Evolutionary conservation across 2,797 vertebrate genomes (phyloP).

Genomic region (Gouania willdenowi): DNA sequence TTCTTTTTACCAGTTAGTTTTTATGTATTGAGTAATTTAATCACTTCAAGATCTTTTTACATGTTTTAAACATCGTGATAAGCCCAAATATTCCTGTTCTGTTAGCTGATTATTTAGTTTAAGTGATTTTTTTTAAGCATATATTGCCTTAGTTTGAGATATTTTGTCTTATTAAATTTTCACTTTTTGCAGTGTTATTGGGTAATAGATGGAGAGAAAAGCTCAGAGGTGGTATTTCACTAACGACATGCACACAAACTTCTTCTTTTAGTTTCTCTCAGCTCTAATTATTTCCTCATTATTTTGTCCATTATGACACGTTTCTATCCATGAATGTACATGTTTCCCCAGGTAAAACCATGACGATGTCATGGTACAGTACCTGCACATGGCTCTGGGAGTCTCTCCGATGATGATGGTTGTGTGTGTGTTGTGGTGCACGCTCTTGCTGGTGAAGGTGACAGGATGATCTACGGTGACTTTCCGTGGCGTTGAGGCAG

Average conservation of each 20-base stretch:
- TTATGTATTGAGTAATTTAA: no score
- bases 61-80: no score
- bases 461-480: slow-evolving; percentile 68
- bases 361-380: slow-evolving; percentile 22
- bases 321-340: not conserved
- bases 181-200: no score
- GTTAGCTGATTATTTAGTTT: slow-evolving; percentile 52
- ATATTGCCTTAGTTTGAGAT: no score
- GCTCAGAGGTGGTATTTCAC: slow-evolving; percentile 72
- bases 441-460: slow-evolving; percentile 70
- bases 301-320: not conserved
- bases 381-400: slow-evolving; percentile 84
- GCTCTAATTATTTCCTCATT: not conserved
- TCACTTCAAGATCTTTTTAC: no score
- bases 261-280: slow-evolving; percentile 8
- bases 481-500: slow-evolving; percentile 12
- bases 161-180: no score
- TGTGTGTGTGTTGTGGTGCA: slow-evolving; percentile 60
- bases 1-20: no score
- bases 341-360: no score
- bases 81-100: slow-evolving; percentile 61
- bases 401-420: slow-evolving; percentile 86
- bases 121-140: no score
- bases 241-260: slow-evolving; percentile 16
- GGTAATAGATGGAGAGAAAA: slow-evolving; percentile 70